phyloP scores from a whole-genome alignment of 2,888 invertebrate species.

The Luffia ferchaultella region DNA sequence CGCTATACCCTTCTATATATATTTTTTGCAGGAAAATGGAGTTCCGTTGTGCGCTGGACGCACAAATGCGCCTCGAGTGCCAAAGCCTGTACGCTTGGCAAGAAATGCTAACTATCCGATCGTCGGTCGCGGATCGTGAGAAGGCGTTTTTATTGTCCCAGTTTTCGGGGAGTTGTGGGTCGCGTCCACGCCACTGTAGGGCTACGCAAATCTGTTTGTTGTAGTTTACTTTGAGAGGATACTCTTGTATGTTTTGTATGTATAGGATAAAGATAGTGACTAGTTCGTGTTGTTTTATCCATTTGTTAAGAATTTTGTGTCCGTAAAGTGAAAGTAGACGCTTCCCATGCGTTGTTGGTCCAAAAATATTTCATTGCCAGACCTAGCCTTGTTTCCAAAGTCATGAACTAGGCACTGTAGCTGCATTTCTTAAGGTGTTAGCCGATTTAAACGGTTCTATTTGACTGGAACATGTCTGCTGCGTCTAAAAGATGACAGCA shows the following conservation, averaged over 20 bases:
- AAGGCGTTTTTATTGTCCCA: constrained; percentile 27
- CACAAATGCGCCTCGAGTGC: constrained; percentile 42
- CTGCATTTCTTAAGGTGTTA: no score
- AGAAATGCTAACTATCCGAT: constrained; percentile 24
- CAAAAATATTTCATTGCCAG: no score
- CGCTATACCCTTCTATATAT: constrained; percentile 27
- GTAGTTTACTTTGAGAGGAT: constrained; percentile 17
- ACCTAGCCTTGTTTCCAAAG: no score
- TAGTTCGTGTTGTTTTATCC: no score
- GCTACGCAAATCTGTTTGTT: background rate
- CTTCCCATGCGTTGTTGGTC: no score
- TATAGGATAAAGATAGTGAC: no score
- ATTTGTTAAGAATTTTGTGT: no score
- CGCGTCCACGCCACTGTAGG: constrained; percentile 15
- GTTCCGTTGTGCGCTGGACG: constrained; percentile 43
- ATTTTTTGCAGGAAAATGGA: constrained; percentile 53
- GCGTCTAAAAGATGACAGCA: no score
- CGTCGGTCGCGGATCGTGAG: constrained; percentile 28
- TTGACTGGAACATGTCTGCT: no score
- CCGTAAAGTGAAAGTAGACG: no score
- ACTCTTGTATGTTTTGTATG: constrained; percentile 1
- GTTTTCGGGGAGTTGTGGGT: background rate
- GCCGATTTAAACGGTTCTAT: no score
- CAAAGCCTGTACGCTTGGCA: constrained; percentile 34
- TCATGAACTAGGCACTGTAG: no score